Conservation (phyloP, 2,113 vertebrate species). For the Pantherophis guttatus region DNA sequence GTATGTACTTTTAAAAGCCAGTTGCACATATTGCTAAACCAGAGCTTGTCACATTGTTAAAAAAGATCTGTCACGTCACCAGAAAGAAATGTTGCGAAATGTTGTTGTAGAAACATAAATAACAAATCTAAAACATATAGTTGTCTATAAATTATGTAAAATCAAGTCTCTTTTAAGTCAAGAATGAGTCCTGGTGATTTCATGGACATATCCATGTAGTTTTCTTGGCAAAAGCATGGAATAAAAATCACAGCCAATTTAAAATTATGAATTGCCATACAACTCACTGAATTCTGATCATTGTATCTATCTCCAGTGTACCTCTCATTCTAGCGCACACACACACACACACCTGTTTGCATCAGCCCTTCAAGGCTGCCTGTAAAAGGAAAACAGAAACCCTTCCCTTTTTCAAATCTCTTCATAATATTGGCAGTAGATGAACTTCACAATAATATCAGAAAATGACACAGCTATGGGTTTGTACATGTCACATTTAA, state of each 20-base stretch:
- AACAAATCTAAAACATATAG: neutral
- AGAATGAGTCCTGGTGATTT: neutral
- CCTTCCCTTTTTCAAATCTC: neutral
- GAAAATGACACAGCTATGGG: neutral
- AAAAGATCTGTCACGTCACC: neutral
- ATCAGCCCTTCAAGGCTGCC: neutral
- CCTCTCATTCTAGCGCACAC: neutral
- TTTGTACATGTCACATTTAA: neutral
- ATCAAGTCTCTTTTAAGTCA: neutral
- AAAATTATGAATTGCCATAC: neutral
- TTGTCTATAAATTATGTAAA: neutral
- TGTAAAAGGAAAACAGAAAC: neutral
- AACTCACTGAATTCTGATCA: neutral
- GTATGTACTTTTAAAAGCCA: neutral
- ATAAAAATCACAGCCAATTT: neutral
- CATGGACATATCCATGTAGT: neutral
- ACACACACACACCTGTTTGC: neutral
- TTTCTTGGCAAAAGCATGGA: neutral
- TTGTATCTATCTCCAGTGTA: neutral
- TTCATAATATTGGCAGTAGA: neutral
- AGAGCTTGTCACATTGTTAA: neutral
- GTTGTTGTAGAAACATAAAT: neutral
- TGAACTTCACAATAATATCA: neutral
- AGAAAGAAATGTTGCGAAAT: neutral
- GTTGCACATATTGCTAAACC: neutral